Conservation (phyloP, 2,888 invertebrate species). For the Oxyteleia sp. region DNA sequence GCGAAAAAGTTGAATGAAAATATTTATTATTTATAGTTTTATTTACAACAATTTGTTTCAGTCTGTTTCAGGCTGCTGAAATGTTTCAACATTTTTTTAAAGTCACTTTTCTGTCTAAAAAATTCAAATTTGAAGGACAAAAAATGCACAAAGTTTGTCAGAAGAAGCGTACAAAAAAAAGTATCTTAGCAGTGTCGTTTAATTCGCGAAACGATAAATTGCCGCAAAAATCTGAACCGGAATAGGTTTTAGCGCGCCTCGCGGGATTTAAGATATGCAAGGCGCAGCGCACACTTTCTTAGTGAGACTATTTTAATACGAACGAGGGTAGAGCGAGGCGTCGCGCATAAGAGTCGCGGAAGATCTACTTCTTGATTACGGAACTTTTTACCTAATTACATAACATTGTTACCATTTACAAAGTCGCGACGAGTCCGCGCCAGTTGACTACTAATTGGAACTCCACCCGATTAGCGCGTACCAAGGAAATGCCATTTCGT, state of each 20-base stretch:
- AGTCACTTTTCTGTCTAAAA: neutral
- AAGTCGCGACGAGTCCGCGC: slow-evolving; percentile 83
- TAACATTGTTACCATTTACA: slow-evolving; percentile 87
- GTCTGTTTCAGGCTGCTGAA: too few species aligned
- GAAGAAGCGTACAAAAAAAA: slow-evolving; percentile 1
- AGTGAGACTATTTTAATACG: slow-evolving; percentile 86
- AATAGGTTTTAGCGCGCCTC: slow-evolving; percentile 72
- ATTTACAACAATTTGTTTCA: too few species aligned
- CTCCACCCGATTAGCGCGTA: slow-evolving; percentile 80
- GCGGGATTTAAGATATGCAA: slow-evolving; percentile 85
- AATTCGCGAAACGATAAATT: slow-evolving; percentile 78
- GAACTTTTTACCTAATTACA: slow-evolving; percentile 87
- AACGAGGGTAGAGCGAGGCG: slow-evolving; percentile 78
- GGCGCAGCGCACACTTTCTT: slow-evolving; percentile 83
- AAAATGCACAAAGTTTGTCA: neutral
- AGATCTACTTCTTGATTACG: slow-evolving; percentile 87
- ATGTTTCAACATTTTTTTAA: too few species aligned
- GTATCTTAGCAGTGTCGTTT: neutral
- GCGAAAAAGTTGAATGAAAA: too few species aligned
- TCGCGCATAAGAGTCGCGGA: slow-evolving; percentile 79
- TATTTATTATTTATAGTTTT: too few species aligned
- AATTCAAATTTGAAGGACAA: neutral
- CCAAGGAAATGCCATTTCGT: slow-evolving; percentile 75
- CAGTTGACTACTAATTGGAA: slow-evolving; percentile 85
- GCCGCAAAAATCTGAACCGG: slow-evolving; percentile 79